Conservation (phyloP, 2,888 invertebrate species). For the Amphipoea lucens region DNA sequence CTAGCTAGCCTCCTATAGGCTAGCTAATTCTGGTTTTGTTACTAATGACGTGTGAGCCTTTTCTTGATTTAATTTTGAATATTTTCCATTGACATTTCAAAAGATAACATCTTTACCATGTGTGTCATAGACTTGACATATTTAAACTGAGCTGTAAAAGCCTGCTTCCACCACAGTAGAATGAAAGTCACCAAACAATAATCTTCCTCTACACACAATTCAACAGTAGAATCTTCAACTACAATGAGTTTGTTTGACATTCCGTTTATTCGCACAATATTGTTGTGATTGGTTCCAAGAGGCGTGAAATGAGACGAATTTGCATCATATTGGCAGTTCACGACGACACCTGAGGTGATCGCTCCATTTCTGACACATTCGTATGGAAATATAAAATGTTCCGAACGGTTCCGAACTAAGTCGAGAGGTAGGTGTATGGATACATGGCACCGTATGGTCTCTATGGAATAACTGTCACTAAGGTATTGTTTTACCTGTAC, state of each 20-base stretch:
- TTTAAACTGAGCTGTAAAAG: neutral
- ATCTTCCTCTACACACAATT: neutral
- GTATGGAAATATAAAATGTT: constrained; percentile 60
- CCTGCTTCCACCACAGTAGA: constrained; percentile 8
- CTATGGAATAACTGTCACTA: constrained; percentile 1
- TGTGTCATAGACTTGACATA: constrained; percentile 3
- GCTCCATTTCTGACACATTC: constrained; percentile 65
- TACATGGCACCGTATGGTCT: constrained; percentile 2
- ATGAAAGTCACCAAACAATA: constrained; percentile 29
- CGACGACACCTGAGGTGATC: constrained; percentile 52
- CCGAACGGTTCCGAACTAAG: constrained; percentile 34
- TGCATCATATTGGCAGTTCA: constrained; percentile 70
- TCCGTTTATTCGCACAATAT: constrained; percentile 51
- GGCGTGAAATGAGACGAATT: constrained; percentile 66
- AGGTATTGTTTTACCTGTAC: neutral
- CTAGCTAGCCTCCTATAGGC: no score
- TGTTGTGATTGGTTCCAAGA: constrained; percentile 54
- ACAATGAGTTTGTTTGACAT: constrained; percentile 64
- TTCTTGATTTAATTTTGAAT: neutral
- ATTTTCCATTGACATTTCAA: neutral
- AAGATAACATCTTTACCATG: neutral
- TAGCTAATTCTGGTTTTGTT: neutral
- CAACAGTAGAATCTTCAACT: constrained; percentile 11
- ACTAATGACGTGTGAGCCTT: neutral
- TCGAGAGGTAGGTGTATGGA: neutral